Conservation (phyloP, 2,113 vertebrate species). For the Lasiurus cinereus region DNA sequence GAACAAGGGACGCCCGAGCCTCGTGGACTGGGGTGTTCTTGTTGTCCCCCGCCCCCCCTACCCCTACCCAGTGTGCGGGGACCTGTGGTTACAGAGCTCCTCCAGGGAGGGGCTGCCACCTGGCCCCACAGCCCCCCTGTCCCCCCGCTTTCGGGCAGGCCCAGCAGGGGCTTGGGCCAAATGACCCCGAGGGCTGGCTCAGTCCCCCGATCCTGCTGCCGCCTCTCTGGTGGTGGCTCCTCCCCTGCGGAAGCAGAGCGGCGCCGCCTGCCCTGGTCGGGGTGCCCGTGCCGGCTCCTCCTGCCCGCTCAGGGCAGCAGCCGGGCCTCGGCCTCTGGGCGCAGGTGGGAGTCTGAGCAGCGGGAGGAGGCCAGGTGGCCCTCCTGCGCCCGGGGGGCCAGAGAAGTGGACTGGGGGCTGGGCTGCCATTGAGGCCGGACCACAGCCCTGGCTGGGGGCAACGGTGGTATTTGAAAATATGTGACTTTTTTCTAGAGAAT, state of each 20-base stretch:
- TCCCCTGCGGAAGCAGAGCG: neutral
- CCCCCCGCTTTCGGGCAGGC: neutral
- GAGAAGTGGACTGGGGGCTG: accelerated
- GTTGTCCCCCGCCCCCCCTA: no score
- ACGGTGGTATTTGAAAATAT: accelerated
- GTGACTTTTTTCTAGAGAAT: neutral
- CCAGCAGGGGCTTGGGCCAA: neutral
- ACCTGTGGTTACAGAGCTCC: neutral
- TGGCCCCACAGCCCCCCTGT: neutral
- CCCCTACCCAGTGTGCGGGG: no score
- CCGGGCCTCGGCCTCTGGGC: no score
- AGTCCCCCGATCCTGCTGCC: neutral
- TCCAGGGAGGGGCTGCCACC: accelerated
- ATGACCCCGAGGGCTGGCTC: neutral
- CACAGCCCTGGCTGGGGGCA: neutral
- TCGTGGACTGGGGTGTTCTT: accelerated
- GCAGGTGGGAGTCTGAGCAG: no score
- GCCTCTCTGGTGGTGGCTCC: no score
- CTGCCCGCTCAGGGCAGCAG: neutral
- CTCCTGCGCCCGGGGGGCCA: accelerated
- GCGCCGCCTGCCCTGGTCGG: neutral
- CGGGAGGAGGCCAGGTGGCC: accelerated
- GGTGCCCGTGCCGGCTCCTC: no score
- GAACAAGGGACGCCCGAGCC: neutral
- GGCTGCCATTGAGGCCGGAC: neutral